phyloP scores from a whole-genome alignment of 2,113 vertebrate species.

The Dicerorhinus sumatrensis region DNA sequence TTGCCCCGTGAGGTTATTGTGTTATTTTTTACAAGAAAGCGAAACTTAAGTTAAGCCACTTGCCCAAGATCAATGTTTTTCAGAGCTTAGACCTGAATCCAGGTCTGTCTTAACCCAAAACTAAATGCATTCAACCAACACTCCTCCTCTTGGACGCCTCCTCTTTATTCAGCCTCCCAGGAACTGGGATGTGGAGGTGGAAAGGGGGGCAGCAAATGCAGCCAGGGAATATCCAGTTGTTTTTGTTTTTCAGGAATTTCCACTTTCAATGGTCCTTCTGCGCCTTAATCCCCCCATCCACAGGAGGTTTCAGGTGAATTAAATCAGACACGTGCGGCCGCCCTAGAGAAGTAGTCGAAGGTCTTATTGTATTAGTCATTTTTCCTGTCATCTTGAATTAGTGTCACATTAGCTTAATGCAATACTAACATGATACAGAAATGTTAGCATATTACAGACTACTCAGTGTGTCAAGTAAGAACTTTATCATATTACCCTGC shows the following conservation, averaged over 20 bases:
- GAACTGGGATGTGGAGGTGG: not conserved
- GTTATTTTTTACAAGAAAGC: not conserved
- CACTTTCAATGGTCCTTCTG: not conserved
- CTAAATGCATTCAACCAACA: not conserved
- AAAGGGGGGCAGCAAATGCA: fast-evolving
- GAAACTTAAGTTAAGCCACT: not conserved
- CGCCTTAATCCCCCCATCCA: conserved; percentile 64
- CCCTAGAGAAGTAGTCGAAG: conserved; percentile 84
- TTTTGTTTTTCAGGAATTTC: conserved; percentile 33
- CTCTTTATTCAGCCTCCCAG: not conserved
- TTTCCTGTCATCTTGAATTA: conserved; percentile 87
- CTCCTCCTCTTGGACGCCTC: not conserved
- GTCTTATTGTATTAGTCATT: conserved; percentile 89
- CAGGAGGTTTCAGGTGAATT: conserved; percentile 86
- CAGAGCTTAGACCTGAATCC: not conserved
- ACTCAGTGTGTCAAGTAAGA: conserved; percentile 86
- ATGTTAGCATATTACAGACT: conserved; percentile 89
- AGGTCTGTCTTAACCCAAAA: not conserved
- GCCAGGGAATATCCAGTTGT: not conserved
- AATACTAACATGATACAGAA: conserved; percentile 87
- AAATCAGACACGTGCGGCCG: conserved; percentile 84
- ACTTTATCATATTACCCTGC: conserved; percentile 85
- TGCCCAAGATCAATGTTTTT: not conserved
- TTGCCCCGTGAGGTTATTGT: not conserved
- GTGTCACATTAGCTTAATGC: conserved; percentile 89